These are phyloP conservation scores for Tachystola acroxantha DNA, from an alignment of 2,888 invertebrate genomes.

Conservation along the genomic window DNA sequence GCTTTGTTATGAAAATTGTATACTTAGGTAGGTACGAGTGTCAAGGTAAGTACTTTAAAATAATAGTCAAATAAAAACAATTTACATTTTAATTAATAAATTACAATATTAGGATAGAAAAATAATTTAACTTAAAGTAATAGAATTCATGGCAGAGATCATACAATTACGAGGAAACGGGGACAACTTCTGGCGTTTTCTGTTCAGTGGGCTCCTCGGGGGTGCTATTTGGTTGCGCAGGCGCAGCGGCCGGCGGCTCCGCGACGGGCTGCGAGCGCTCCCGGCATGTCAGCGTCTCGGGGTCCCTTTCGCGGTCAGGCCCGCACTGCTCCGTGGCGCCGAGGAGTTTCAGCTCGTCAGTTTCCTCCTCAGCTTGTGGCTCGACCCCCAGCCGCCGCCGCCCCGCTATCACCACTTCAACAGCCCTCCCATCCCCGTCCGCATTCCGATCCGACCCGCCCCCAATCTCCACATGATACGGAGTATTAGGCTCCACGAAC, in stretches of 20 bases:
- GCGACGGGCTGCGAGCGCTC: slow-evolving; percentile 12
- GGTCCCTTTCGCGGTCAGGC: slow-evolving; percentile 83
- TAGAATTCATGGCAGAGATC: slow-evolving; percentile 31
- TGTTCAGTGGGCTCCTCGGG: slow-evolving; percentile 13
- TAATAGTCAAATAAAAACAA: slow-evolving; percentile 1
- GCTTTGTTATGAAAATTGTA: too few relatives aligned
- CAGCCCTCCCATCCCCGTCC: slow-evolving; percentile 41
- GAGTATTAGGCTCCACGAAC: slow-evolving; percentile 83
- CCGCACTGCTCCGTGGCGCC: slow-evolving; percentile 87
- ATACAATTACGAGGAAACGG: slow-evolving; percentile 32
- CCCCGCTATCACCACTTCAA: slow-evolving; percentile 60
- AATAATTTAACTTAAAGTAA: slow-evolving; percentile 41
- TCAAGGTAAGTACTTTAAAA: too few relatives aligned
- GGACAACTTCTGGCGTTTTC: slow-evolving; percentile 41
- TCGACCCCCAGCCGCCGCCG: slow-evolving; percentile 42
- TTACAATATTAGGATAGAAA: slow-evolving; percentile 17
- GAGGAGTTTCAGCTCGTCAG: slow-evolving; percentile 74
- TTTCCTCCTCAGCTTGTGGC: slow-evolving; percentile 25
- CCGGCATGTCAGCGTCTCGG: slow-evolving; percentile 80
- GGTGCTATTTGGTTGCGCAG: slow-evolving; percentile 8
- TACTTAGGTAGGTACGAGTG: too few relatives aligned
- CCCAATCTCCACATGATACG: slow-evolving; percentile 83
- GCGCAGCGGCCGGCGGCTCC: slow-evolving; percentile 1
- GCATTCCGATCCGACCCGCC: slow-evolving; percentile 30
- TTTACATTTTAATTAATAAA: slow-evolving; percentile 5